These are phyloP conservation scores for Alouatta palliata DNA, from an alignment of 2,113 vertebrate species.

Conservation along the genomic window DNA sequence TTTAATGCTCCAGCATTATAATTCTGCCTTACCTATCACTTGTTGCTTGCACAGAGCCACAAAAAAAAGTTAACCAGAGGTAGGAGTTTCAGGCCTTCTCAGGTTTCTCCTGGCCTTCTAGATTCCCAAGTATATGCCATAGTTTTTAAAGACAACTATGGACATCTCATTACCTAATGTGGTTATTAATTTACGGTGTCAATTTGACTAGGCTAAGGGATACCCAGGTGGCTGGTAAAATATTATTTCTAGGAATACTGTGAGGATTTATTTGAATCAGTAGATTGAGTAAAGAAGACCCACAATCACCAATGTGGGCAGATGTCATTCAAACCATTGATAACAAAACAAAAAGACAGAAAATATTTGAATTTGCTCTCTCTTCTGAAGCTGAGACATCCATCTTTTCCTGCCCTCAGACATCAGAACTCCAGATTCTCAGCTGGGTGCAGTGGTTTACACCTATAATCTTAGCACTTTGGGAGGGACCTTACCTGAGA, in stretches of 20 bases:
- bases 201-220: background rate
- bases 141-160: background rate
- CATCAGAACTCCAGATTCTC: background rate
- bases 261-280: background rate
- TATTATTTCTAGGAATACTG: background rate
- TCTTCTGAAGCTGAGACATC: background rate
- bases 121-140: background rate
- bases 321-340: background rate
- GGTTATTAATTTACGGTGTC: background rate
- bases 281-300: background rate
- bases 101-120: background rate
- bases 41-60: background rate
- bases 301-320: background rate
- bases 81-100: background rate
- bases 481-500: no score
- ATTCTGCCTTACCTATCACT: background rate
- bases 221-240: background rate
- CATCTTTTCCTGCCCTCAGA: background rate
- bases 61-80: background rate
- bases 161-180: background rate
- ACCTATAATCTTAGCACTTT: no score
- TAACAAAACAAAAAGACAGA: background rate
- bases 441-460: no score
- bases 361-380: background rate
- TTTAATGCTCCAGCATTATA: background rate